Conservation (phyloP, 2,113 vertebrate genomes). For the Tachuris rubrigastra region DNA sequence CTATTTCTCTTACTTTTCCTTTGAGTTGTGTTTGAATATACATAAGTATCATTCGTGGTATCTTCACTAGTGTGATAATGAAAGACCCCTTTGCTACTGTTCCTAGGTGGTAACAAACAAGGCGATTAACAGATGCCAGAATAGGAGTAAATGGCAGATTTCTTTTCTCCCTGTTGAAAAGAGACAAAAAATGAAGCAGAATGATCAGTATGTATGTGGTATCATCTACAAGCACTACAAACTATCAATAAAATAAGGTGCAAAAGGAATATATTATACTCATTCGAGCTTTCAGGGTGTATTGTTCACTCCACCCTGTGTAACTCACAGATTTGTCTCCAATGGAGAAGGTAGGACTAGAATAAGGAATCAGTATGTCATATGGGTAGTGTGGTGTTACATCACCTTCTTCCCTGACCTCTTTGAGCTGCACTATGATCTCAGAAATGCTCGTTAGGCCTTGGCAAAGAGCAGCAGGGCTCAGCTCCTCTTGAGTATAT, state of each 20-base stretch:
- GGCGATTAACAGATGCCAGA: slow-evolving; percentile 89
- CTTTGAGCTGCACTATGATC: neutral
- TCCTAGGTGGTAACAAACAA: slow-evolving; percentile 93
- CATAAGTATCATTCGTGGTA: slow-evolving; percentile 94
- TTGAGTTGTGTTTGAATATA: slow-evolving; percentile 96
- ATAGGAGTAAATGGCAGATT: slow-evolving; percentile 92
- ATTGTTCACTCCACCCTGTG: neutral
- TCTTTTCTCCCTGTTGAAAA: slow-evolving; percentile 87
- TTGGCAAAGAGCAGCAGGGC: neutral
- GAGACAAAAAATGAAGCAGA: neutral
- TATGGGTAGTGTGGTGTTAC: neutral
- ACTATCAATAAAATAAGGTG: neutral
- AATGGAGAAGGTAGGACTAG: neutral
- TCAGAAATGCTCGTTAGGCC: neutral
- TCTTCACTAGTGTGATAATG: slow-evolving; percentile 97
- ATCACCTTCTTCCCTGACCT: neutral
- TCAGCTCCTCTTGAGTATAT: neutral
- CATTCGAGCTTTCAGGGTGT: neutral
- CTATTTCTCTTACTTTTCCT: slow-evolving; percentile 86
- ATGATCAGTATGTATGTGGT: neutral
- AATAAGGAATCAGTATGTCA: neutral
- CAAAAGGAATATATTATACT: neutral
- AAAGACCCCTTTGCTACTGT: slow-evolving; percentile 98
- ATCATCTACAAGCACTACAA: neutral
- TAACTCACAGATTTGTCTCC: neutral